Base-by-base conservation (phyloP, 2,888 invertebrate species). In the Eremobia ochroleuca region DNA sequence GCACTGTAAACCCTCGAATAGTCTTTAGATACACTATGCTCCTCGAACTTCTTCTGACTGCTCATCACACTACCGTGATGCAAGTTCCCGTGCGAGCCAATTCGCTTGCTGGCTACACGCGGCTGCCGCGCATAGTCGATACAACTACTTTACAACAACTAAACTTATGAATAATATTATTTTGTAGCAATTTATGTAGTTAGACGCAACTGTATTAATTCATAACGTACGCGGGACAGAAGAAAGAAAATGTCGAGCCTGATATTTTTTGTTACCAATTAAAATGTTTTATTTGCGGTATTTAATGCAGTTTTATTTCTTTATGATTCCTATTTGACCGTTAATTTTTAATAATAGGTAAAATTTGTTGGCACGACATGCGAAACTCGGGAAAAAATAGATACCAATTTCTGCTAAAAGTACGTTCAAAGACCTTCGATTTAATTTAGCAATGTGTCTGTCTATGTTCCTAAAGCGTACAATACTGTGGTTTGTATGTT, bases 261-360 rank as follows among this genome's bases (percentile, higher is more conserved):
- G 72, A 37, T 62, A 62, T 49, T 66, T 64, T 73, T 72, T 86
- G 68, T 86, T 78, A 83, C 74, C 83, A 86, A 86, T 86, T 74
- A 86, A 83, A 85, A 55, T 82, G 9, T 70, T 73, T 49, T 40
- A 66, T 58, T 68, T 72, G 55, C 52, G 72, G 43, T 62, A 61
- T 49, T 25, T 18, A 62, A 21, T 21, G 13, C 4, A 58, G 62
- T 82, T 77, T 86, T 67, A 77, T 85, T 76, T 68, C 31, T 46
- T 70, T 31, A 58, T 28, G 18, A 4, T 73, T 69, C 37, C 34
- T 78, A 52, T 49, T 58, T 55, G 31, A 34, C n/a, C 15, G 61
- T 55, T 55, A 0, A 34, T 31, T 46, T 34, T 37, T 13, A 74
- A 28, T 61, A 13, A 49, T 52, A 0, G 0, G 8, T 46, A 18